Percentiles rank a stretch among this genome's conserved stretches.
phyloP scores from a whole-genome alignment of 2,888 invertebrate genomes.

The Endotricha flammealis region DNA sequence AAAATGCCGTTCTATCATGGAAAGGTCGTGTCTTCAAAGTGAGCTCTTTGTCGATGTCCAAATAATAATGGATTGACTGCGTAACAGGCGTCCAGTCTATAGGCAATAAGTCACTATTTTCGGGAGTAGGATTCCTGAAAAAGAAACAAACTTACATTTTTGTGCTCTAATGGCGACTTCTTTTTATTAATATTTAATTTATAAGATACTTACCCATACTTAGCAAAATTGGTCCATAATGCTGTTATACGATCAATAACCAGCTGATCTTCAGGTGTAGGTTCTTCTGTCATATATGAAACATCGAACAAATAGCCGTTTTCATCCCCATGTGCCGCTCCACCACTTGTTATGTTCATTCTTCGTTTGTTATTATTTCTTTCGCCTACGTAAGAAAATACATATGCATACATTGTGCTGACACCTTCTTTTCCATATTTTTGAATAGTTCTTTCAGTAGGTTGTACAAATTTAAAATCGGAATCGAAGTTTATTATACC shows the following conservation, averaged over 20 bases:
- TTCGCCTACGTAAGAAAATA: constrained; percentile 45
- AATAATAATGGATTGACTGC: constrained; percentile 20
- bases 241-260: constrained; percentile 38
- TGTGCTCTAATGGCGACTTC: too few relatives aligned
- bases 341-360: constrained; percentile 29
- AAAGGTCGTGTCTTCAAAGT: constrained; percentile 27
- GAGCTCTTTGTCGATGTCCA: constrained; percentile 30
- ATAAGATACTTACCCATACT: constrained; percentile 33
- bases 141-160: not conserved
- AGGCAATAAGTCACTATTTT: constrained; percentile 29
- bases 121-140: constrained; percentile 39
- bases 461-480: constrained; percentile 40
- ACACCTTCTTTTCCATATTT: constrained; percentile 32
- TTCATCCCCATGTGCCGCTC: constrained; percentile 39
- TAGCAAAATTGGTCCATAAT: constrained; percentile 44
- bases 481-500: constrained; percentile 38
- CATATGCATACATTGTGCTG: constrained; percentile 39
- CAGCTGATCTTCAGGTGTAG: constrained; percentile 31
- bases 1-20: constrained; percentile 34
- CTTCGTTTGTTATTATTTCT: constrained; percentile 37
- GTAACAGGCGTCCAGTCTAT: constrained; percentile 30
- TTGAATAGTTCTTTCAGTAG: constrained; percentile 35
- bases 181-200: not conserved
- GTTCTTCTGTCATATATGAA: constrained; percentile 24
- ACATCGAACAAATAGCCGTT: constrained; percentile 40